Base-by-base conservation (phyloP, 2,113 vertebrate species). In the Pituophis catenifer region DNA sequence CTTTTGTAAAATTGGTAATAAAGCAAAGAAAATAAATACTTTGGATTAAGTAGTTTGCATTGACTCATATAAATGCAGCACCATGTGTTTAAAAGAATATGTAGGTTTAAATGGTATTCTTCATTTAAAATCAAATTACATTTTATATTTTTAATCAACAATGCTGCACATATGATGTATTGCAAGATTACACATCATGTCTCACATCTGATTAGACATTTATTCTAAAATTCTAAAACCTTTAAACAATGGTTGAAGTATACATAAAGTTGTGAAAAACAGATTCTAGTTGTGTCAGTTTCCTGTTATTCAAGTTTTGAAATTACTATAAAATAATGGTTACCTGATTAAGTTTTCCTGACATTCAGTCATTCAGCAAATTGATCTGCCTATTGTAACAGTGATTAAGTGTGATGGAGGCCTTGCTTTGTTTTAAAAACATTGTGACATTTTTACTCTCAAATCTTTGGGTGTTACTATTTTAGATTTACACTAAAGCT, bases 301-400 rank as follows among this genome's bases (percentile, higher is more conserved):
- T 94, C 94, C 93, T 92, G 92, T 33, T 91, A 0, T 24, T 21
- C 90, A 88, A 0, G 93, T 91, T 95, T 95, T 48, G 92, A 90
- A 93, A 90, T 15, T 4, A 92, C 91, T 90, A 92, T 94, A 94
- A 89, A 93, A 58, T 65, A 95, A 95, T 93, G 95, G 94, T 93
- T 91, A 95, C 5, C 91, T 50, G 81, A 95, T 94, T 88, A 95
- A 93, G 1, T 0, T 93, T 94, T 81, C 93, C 91, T 91, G 89
- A 88, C 89, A 90, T 0, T 5, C 94, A 95, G 95, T 94, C 89
- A 90, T 17, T 54, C 90, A 93, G 87, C 90, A 91, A 89, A 89
- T 91, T 94, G 94, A 92, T 93, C 54, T 93, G 88, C 90, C 88
- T 93, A 53, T 1, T 8, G 29, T 89, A 57, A 90, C 0, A 75